Evolutionary conservation across 2,888 invertebrate species (phyloP), one percentile per base, ranked within the genome.

Genomic region (Idaea straminata): DNA sequence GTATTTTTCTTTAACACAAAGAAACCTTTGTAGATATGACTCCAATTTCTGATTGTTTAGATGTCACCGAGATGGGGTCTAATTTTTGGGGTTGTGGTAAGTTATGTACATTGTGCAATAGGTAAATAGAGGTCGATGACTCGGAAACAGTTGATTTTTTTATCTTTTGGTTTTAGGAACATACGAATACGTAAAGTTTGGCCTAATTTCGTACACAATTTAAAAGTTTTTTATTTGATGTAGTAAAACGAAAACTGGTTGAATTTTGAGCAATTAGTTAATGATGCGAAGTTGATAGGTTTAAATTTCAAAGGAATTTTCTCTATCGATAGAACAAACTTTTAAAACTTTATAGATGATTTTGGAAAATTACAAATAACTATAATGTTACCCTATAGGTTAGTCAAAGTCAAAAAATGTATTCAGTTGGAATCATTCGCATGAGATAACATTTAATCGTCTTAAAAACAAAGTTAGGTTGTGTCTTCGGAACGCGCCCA

Each of bases 1-100:
- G 72, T 75, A 74, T 77, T 77, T 77, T 77, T 80, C 78, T 77
- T 75, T 69, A 72, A 75, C 72, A 75, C 77, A 78, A 78, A 79
- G 77, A 70, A 74, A 77, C 71, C 74, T 77, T 75, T 77, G 75
- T 76, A 69, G 69, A 69, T 69, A 66, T 76, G 72, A 66, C 73
- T 62, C 69, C 69, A 64, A 60, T 57, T 67, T 66, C 63, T 68
- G 67, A 70, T 70, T 69, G 66, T 72, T 68, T 62, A 69, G 68
- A 67, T 65, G 68, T 67, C 69, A 69, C 66, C 67, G 64, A 59
- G 66, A 65, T 71, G 63, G 64, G 62, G 63, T 66, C 70, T 68
- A 70, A 69, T 69, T 67, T 47, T 59, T 34, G 34, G 15, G 13
- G 10, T 47, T 47, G 47, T 47, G 47, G 7, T 10, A 13, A 25